Evolutionary conservation across 2,113 vertebrate species (phyloP), one percentile per base, ranked within the genome.

Genomic region (Baryphthengus martii): DNA sequence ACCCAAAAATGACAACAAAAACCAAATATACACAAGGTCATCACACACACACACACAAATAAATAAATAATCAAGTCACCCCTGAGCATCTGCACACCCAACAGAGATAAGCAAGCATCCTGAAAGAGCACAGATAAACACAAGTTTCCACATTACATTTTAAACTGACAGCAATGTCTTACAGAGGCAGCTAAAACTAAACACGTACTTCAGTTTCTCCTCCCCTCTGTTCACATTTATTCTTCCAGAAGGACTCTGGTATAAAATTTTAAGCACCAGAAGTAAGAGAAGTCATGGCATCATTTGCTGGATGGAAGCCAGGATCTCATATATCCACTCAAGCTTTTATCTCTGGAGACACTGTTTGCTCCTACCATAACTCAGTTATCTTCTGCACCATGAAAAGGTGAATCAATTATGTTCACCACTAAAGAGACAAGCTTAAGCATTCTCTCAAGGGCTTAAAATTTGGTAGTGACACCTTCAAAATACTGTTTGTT

Each of bases 371-470:
- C 91, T 85, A 88, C 55, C 79, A 72, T 97, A 97, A 98, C 55
- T 95, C 95, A 97, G 94, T 98, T 97, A 90, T 56, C 78, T 80
- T 91, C 88, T 88, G 66, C 1, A 10, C 93, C 97, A 97, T 91
- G 94, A 97, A 97, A 97, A 97, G 96, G 96, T 91, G 85, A 97
- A 97, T 97, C 96, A 96, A 97, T 98, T 98, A 97, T 4, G 59
- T 80, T 95, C 66, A 86, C 90, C 93, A 85, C 94, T 97, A 94
- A 95, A 95, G n/a, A 95, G 93, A 95, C 93, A 96, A 89, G 81
- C 52, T 24, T 91, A 91, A 94, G 71, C 92, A 94, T 91, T 88
- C 95, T 93, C 94, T 93, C 85, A 78, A 89, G 81, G 84, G 47
- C 37, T 88, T 77, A 88, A 92, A 76, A 84, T 92, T 81, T 79